Evolutionary conservation across 2,888 invertebrate genomes (phyloP).

Genomic region (Caenorhabditis imperialis): DNA sequence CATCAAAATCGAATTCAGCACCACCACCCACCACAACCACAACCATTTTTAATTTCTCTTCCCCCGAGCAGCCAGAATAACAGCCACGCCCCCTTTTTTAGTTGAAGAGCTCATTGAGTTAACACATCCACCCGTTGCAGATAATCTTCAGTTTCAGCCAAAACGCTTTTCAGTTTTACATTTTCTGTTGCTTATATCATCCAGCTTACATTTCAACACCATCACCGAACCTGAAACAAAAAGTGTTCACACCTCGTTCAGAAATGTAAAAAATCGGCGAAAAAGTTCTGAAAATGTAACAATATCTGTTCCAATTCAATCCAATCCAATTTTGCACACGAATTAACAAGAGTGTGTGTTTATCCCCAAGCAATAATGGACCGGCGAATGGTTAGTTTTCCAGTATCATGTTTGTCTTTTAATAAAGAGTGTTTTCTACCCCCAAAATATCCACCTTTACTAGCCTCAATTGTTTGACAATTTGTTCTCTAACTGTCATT

Average conservation of each 20-base stretch:
- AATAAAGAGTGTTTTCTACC: too few species aligned
- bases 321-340: background rate
- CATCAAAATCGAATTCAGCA: too few species aligned
- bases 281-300: conserved; percentile 6
- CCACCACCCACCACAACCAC: too few species aligned
- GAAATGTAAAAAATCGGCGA: background rate
- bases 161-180: conserved; percentile 26
- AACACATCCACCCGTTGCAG: background rate
- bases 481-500: too few species aligned
- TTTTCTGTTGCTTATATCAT: conserved; percentile 1
- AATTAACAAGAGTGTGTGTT: conserved; percentile 10
- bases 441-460: too few species aligned
- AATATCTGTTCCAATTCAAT: conserved; percentile 18
- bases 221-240: background rate
- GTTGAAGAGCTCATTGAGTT: conserved; percentile 9
- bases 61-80: too few species aligned
- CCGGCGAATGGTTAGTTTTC: too few species aligned
- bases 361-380: too few species aligned
- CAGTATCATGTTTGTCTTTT: too few species aligned
- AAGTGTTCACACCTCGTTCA: conserved; percentile 2
- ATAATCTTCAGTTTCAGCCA: conserved; percentile 3
- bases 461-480: too few species aligned
- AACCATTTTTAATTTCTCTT: too few species aligned
- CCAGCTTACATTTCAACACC: conserved; percentile 2
- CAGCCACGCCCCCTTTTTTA: too few species aligned